These are phyloP conservation scores for Chaetophractus vellerosus DNA, from an alignment of 2,797 vertebrate genomes.

Conservation along the genomic window DNA sequence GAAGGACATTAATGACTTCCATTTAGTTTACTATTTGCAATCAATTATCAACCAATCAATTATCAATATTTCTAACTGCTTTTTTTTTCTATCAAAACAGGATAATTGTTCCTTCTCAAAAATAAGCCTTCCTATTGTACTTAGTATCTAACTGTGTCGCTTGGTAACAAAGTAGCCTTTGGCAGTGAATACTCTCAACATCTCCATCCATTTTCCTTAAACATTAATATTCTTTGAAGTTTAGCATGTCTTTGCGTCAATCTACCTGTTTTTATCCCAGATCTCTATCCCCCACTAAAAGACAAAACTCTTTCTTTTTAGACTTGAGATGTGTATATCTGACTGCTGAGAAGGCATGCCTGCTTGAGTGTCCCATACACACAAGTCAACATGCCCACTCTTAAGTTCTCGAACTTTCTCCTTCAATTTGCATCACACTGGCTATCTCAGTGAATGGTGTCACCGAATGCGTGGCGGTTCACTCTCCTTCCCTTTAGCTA, in stretches of 20 bases:
- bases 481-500: fast-evolving
- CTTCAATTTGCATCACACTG: neutral
- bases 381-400: too few relatives aligned
- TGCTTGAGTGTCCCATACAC: neutral
- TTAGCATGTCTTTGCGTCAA: neutral
- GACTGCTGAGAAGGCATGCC: neutral
- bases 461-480: neutral
- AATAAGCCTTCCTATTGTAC: neutral
- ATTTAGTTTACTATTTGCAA: fast-evolving
- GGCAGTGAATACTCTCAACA: fast-evolving
- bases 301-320: neutral
- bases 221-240: neutral
- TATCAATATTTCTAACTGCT: neutral
- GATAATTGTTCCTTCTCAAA: neutral
- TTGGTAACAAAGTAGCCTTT: fast-evolving
- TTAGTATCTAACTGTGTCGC: neutral
- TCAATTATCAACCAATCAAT: too few relatives aligned
- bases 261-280: neutral
- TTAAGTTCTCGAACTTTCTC: neutral
- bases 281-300: neutral
- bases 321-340: neutral
- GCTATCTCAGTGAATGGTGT: fast-evolving
- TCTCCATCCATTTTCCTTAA: neutral
- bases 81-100: neutral
- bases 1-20: neutral